phyloP scores from a whole-genome alignment of 2,888 invertebrate species.

The Aethes cnicana region DNA sequence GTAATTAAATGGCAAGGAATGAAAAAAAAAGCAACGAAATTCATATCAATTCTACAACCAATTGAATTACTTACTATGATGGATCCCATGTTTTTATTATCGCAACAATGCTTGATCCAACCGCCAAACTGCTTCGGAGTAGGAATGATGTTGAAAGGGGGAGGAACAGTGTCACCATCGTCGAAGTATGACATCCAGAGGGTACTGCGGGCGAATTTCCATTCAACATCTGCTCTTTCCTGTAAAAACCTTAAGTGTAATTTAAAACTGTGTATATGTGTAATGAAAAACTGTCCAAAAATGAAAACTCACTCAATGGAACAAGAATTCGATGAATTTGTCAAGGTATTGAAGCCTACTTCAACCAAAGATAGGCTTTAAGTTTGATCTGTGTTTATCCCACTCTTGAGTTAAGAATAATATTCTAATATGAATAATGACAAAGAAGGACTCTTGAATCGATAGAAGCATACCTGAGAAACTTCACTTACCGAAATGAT shows the following conservation, averaged over 20 bases:
- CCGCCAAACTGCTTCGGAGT: slow-evolving; percentile 87
- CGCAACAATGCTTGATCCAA: slow-evolving; percentile 59
- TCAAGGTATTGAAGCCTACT: too few species aligned
- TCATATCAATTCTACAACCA: background rate
- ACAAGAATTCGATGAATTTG: too few species aligned
- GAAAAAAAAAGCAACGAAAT: too few species aligned
- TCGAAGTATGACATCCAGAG: slow-evolving; percentile 99
- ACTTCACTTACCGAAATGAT: slow-evolving; percentile 92
- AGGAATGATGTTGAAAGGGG: slow-evolving; percentile 97
- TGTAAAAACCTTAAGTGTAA: slow-evolving; percentile 54
- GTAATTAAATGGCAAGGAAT: too few species aligned
- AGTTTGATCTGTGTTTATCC: too few species aligned
- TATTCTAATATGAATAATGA: too few species aligned
- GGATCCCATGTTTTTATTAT: slow-evolving; percentile 61
- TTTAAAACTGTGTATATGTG: background rate
- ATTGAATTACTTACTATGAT: slow-evolving; percentile 57
- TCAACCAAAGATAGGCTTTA: too few species aligned
- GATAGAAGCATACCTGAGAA: background rate
- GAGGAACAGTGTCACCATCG: slow-evolving; percentile 94
- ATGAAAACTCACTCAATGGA: too few species aligned
- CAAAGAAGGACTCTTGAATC: too few species aligned
- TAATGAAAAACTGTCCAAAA: too few species aligned
- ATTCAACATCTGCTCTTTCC: slow-evolving; percentile 97
- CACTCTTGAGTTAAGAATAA: too few species aligned
- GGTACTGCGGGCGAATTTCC: slow-evolving; percentile 98